Base-by-base conservation (phyloP, 2,888 invertebrate genomes). In the Campoplex nolae region DNA sequence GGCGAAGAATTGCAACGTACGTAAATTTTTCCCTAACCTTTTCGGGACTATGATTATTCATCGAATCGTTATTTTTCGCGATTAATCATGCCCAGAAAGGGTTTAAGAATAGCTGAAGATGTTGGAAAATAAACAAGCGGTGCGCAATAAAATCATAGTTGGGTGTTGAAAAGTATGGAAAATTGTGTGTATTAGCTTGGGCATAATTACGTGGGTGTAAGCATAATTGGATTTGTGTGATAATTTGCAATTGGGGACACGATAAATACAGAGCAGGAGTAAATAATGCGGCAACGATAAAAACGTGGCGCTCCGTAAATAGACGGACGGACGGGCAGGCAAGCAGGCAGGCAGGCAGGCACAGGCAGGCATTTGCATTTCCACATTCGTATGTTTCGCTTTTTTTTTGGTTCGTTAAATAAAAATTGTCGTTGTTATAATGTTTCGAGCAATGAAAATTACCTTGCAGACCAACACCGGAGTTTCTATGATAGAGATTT, bases 391-490 rank as follows among this genome's bases (percentile, higher is more conserved):
- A 58, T 28, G 51, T 75, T 58, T 62, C 28, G 75, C 67, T 75
- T 56, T 83, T 23, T 42, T 82, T 82, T 48, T 75, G 3, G 35
- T 42, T 38, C 68, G 56, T 74, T 51, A 71, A 81, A 74, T 51
- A 81, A n/a, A 76, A 4, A 6, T 83, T 56, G 18, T 74, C 23
- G 56, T 78, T 68, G 48, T 70, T 71, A 71, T 71, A 71, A 74
- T 74, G 38, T 71, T 76, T 83, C 84, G 84, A 88, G 89, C 89
- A 90, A 89, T 90, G 84, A 88, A 81, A 94, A 92, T 95, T 96
- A 96, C 96, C 96, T 96, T 95, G 95, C 95, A 95, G 95, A 94
- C 95, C 95, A 94, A 95, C 95, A 95, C 95, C 95, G 92, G 95
- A 95, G 94, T 96, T 96, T 95, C 95, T 95, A 95, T 96, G 95